A percentile compares a stretch with the other conserved stretches of the same genome.
Evolutionary conservation across 2,888 invertebrate species (phyloP).

Genomic region (Ectemnius cavifrons): DNA sequence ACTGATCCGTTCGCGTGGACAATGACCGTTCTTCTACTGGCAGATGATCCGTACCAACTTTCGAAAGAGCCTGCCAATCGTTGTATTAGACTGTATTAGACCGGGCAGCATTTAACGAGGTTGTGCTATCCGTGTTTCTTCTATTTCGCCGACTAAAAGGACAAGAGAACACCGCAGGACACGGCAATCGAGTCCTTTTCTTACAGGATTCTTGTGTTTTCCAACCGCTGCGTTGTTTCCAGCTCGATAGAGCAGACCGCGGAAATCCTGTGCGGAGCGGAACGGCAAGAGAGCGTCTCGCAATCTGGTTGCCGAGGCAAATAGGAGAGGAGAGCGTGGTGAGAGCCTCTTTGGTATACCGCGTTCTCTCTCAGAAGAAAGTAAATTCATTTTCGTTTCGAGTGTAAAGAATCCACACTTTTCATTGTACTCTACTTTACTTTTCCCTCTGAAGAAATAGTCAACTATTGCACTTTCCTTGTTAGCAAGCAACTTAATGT

Average conservation of each 20-base stretch:
- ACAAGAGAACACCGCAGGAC: slow-evolving; percentile 26
- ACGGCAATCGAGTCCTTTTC: slow-evolving; percentile 34
- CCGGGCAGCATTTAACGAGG: slow-evolving; percentile 18
- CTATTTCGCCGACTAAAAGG: slow-evolving; percentile 41
- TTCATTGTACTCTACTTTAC: no score
- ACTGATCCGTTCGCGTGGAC: slow-evolving; percentile 27
- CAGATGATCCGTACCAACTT: slow-evolving; percentile 54
- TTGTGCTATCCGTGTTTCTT: slow-evolving; percentile 19
- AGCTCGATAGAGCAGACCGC: slow-evolving; percentile 52
- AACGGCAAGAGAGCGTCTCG: slow-evolving; percentile 28
- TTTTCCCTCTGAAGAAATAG: no score
- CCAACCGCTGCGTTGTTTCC: slow-evolving; percentile 56
- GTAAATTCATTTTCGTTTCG: slow-evolving; percentile 8
- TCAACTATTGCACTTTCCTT: no score
- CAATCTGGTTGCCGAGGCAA: slow-evolving; percentile 9
- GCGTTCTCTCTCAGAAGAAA: not conserved
- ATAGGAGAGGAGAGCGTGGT: not conserved
- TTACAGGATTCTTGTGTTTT: slow-evolving; percentile 50
- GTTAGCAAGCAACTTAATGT: no score
- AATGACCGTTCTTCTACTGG: slow-evolving; percentile 15
- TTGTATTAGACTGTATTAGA: slow-evolving; percentile 41
- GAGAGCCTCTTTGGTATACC: not conserved
- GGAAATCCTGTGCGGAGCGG: slow-evolving; percentile 21
- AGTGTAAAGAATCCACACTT: slow-evolving; percentile 5
- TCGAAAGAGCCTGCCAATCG: slow-evolving; percentile 8